Base-by-base conservation (phyloP, 2,888 invertebrate genomes). In the Poecilobothrus nobilitatus region DNA sequence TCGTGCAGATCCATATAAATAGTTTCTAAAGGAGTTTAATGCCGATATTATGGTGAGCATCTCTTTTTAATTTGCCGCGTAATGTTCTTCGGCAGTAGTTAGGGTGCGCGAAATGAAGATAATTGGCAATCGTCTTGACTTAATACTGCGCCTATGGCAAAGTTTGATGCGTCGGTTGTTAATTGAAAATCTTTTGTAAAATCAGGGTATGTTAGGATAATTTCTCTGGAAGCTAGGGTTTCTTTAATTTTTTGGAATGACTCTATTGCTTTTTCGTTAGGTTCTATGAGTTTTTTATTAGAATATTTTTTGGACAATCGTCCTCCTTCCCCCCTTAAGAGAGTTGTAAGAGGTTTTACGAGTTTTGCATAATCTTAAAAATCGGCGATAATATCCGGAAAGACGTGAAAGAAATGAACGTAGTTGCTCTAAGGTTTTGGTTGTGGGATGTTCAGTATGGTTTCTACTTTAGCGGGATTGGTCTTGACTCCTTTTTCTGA, bases 401-500 rank as follows among this genome's bases (percentile, higher is more conserved):
- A 73, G 20, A 12, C 73, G 71, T 15, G n/a, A n/a, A n/a, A 73
- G 37, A 66, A 74, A 74, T 0, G 70, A 69, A 37, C 72, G 61
- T 7, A 74, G 62, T n/a, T 72, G 68, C 61, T 70, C 71, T 12
- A 68, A 21, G 3, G 63, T 74, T 65, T 66, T 71, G 15, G 72
- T 72, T 18, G 66, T 12, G 21, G 72, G 72, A n/a, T 71, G 12
- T 74, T 69, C n/a, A 64, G 34, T 15, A 74, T 72, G 12, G 72
- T 70, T 61, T 69, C 21, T 2, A 74, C 71, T 68, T 74, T 74
- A 37, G 68, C 63, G 2, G 74, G 74, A 66, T 76, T 73, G 18
- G 76, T 74, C 67, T 71, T 73, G 21, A 74, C 72, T 18, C 73
- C 76, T 0, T 74, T 73, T 15, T 69, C 69, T 1, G 72, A 73